These are phyloP conservation scores for Orycteropus afer DNA, from an alignment of 2,113 vertebrate species.

Conservation along the genomic window DNA sequence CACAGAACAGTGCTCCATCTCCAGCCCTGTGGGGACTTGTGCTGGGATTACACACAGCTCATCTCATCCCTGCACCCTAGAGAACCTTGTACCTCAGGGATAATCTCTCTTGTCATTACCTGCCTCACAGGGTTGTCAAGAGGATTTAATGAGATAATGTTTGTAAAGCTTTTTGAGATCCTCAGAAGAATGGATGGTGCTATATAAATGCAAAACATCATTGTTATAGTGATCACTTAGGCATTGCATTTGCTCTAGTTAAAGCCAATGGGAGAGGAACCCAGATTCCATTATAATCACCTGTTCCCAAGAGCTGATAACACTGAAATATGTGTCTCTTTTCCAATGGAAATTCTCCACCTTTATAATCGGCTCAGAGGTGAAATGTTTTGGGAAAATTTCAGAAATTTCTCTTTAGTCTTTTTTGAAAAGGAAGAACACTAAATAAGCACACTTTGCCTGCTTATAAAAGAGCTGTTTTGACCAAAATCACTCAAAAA, in stretches of 20 bases:
- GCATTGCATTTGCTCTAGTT: constrained; percentile 58
- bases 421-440: constrained; percentile 66
- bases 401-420: constrained; percentile 63
- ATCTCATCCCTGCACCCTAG: neutral
- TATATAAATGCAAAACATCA: constrained; percentile 73
- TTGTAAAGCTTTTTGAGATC: constrained; percentile 70
- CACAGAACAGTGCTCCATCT: neutral
- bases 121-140: constrained; percentile 59
- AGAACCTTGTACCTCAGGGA: constrained; percentile 37
- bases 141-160: constrained; percentile 79
- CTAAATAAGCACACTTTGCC: constrained; percentile 69
- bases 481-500: constrained; percentile 78
- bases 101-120: constrained; percentile 66
- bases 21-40: neutral
- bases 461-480: constrained; percentile 78
- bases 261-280: constrained; percentile 24
- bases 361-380: constrained; percentile 59
- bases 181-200: constrained; percentile 63
- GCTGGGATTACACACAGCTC: neutral
- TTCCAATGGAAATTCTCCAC: constrained; percentile 58
- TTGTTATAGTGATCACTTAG: constrained; percentile 65
- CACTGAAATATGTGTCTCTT: constrained; percentile 41
- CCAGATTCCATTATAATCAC: constrained; percentile 50
- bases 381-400: constrained; percentile 67
- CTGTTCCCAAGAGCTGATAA: constrained; percentile 52